phyloP scores from a whole-genome alignment of 2,888 invertebrate genomes.

The Stomorhina lunata region DNA sequence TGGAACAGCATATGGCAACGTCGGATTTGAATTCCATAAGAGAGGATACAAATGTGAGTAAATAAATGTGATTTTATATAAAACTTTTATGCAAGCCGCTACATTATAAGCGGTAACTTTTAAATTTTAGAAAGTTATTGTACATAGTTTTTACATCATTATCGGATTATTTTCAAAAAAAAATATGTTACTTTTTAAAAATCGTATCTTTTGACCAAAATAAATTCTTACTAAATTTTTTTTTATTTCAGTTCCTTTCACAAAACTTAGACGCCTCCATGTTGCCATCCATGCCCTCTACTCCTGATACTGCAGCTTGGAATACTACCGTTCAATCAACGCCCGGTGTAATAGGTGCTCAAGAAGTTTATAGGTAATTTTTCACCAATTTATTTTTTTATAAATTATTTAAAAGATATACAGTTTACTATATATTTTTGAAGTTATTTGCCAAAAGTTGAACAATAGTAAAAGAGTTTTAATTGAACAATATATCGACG shows the following conservation, averaged over 20 bases:
- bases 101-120: too few species aligned
- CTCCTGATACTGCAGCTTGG: constrained; percentile 82
- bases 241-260: constrained; percentile 69
- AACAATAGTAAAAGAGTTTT: too few species aligned
- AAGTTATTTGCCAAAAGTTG: too few species aligned
- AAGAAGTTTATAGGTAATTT: constrained; percentile 94
- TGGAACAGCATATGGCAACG: constrained; percentile 75
- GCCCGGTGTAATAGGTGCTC: constrained; percentile 98
- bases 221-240: too few species aligned
- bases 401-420: background rate
- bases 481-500: too few species aligned
- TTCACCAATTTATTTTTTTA: too few species aligned
- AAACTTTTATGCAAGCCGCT: too few species aligned
- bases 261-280: constrained; percentile 88
- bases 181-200: too few species aligned
- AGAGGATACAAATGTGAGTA: constrained; percentile 91
- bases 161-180: too few species aligned
- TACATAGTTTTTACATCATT: too few species aligned
- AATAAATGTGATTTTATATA: background rate
- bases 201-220: too few species aligned
- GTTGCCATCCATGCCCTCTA: constrained; percentile 86
- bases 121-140: too few species aligned
- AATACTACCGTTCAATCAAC: constrained; percentile 83
- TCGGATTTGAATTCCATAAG: constrained; percentile 81
- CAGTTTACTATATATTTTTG: background rate